A percentile compares a stretch with the other conserved stretches of the same genome.
Evolutionary conservation across 2,888 invertebrate species (phyloP).

Genomic region (Cheilosia scutellata): DNA sequence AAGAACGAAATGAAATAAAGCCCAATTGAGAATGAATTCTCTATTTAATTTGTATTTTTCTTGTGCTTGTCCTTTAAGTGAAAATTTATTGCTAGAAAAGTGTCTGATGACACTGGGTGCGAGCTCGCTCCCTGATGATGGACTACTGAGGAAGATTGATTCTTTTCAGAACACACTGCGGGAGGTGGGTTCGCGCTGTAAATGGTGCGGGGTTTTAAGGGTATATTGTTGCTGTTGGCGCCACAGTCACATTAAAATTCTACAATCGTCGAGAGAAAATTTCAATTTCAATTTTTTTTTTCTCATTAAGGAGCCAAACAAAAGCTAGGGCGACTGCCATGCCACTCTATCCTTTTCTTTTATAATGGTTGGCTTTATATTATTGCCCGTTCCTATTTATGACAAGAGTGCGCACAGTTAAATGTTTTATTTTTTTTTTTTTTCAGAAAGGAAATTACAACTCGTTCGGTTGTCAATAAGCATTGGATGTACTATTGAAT

Average conservation of each 20-base stretch:
- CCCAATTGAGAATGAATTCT: slow-evolving; percentile 62
- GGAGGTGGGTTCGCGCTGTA: slow-evolving; percentile 5
- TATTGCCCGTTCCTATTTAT: slow-evolving; percentile 34
- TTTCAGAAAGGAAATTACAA: slow-evolving; percentile 7
- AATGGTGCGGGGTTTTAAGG: slow-evolving; percentile 5
- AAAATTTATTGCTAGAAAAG: slow-evolving; percentile 69
- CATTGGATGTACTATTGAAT: slow-evolving; percentile 13
- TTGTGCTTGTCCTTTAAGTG: slow-evolving; percentile 45
- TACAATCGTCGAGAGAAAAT: slow-evolving; percentile 64
- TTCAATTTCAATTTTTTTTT: slow-evolving; percentile 55
- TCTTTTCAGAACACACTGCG: slow-evolving; percentile 51
- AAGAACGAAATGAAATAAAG: slow-evolving; percentile 51
- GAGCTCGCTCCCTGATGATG: slow-evolving; percentile 31
- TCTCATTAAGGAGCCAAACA: slow-evolving; percentile 35
- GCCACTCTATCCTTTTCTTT: background rate
- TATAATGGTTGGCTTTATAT: slow-evolving; percentile 35
- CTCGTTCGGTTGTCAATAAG: slow-evolving; percentile 36
- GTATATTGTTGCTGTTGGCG: slow-evolving; percentile 61
- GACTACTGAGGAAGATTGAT: slow-evolving; percentile 68
- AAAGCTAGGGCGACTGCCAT: slow-evolving; percentile 5
- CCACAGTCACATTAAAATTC: slow-evolving; percentile 70
- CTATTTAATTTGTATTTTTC: slow-evolving; percentile 66
- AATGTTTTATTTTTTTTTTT: slow-evolving; percentile 16
- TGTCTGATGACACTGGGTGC: slow-evolving; percentile 59
- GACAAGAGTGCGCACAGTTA: slow-evolving; percentile 61